A percentile compares a stretch with the other conserved stretches of the same genome.
These are phyloP conservation scores for Aspiorhynchus laticeps DNA, from an alignment of 2,113 vertebrate species.

Conservation along the genomic window DNA sequence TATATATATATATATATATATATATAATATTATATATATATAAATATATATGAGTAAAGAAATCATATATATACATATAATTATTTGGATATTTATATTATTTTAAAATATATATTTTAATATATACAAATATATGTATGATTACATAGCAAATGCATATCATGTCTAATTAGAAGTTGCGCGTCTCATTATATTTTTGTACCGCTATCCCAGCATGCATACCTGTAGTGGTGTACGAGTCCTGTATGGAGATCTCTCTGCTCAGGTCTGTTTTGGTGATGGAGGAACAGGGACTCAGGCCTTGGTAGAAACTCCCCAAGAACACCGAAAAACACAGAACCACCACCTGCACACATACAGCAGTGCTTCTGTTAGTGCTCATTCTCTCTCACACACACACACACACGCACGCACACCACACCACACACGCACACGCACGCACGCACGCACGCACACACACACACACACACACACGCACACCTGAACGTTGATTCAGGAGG, in stretches of 20 bases:
- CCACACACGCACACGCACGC: conserved; percentile 28
- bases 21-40: too few species aligned
- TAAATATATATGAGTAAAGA: too few species aligned
- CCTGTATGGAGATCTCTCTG: conserved; percentile 78
- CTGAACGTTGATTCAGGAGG: background rate
- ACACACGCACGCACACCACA: background rate
- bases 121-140: background rate
- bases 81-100: too few species aligned
- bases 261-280: conserved; percentile 82
- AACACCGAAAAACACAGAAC: conserved; percentile 92
- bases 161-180: background rate
- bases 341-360: conserved; percentile 79
- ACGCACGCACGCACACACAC: conserved; percentile 33
- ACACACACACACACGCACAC: background rate
- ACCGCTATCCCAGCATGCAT: background rate
- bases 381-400: conserved; percentile 19
- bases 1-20: too few species aligned
- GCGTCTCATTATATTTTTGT: background rate
- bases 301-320: conserved; percentile 90
- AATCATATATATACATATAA: too few species aligned
- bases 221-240: conserved; percentile 90
- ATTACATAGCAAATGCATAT: background rate
- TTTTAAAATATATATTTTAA: too few species aligned
- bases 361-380: background rate
- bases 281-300: conserved; percentile 81